Conservation (phyloP, 2,113 vertebrate species). For the Perca fluviatilis region DNA sequence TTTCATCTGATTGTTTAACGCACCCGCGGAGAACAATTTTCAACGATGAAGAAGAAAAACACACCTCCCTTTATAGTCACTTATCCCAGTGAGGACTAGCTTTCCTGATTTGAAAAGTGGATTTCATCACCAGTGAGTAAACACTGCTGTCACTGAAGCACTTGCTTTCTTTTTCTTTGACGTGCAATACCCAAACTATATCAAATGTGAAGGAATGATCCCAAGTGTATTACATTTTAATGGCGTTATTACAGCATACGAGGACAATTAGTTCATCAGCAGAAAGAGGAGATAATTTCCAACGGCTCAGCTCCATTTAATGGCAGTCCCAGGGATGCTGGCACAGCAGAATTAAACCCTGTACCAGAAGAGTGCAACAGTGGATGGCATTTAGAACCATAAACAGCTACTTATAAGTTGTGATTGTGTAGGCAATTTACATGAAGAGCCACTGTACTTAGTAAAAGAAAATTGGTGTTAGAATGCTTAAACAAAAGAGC, state of each 20-base stretch:
- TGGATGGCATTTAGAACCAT: slow-evolving; percentile 64
- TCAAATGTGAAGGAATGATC: slow-evolving; percentile 74
- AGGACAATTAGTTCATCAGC: slow-evolving; percentile 79
- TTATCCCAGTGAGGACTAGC: slow-evolving; percentile 15
- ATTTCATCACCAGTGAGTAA: slow-evolving; percentile 37
- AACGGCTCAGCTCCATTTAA: slow-evolving; percentile 69
- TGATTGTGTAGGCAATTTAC: slow-evolving; percentile 65
- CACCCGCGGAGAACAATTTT: slow-evolving; percentile 32
- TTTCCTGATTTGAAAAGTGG: slow-evolving; percentile 40
- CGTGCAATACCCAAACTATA: slow-evolving; percentile 54
- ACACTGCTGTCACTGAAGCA: slow-evolving; percentile 27
- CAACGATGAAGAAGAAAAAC: slow-evolving; percentile 25
- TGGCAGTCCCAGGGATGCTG: slow-evolving; percentile 67
- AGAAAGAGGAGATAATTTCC: slow-evolving; percentile 76
- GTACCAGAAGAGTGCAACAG: slow-evolving; percentile 38
- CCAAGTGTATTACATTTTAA: slow-evolving; percentile 77
- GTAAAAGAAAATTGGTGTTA: slow-evolving; percentile 7
- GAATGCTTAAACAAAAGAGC: slow-evolving; percentile 12
- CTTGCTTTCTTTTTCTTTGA: slow-evolving; percentile 55
- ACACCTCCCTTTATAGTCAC: slow-evolving; percentile 14
- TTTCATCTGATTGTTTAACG: slow-evolving; percentile 56
- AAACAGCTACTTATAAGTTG: slow-evolving; percentile 61
- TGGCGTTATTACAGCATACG: slow-evolving; percentile 75
- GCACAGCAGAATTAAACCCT: slow-evolving; percentile 65
- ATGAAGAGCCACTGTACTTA: slow-evolving; percentile 32